phyloP scores from a whole-genome alignment of 1,140 invertebrate genomes.

The Amphibalanus amphitrite region DNA sequence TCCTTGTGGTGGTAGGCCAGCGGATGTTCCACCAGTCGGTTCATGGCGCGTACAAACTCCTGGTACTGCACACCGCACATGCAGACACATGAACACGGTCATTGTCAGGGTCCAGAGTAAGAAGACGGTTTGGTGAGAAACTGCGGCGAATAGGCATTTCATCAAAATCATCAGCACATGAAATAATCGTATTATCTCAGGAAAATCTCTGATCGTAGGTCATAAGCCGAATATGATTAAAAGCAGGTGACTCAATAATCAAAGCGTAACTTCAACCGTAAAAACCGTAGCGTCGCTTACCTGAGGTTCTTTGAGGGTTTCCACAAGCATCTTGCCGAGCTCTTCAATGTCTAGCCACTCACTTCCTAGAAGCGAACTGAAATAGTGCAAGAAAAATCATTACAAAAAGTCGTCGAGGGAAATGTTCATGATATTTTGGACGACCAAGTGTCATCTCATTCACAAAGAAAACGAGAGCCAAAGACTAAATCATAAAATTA shows the following conservation, averaged over 20 bases:
- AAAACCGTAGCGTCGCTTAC: slow-evolving; percentile 29
- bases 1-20: slow-evolving; percentile 39
- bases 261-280: no score
- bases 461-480: neutral
- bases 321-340: slow-evolving; percentile 47
- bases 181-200: no score
- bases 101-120: no score
- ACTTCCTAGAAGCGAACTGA: slow-evolving; percentile 35
- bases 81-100: no score
- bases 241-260: no score
- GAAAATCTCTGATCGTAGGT: no score
- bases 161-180: no score
- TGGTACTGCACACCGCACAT: no score
- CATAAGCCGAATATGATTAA: no score
- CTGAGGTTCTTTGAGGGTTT: slow-evolving; percentile 47
- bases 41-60: slow-evolving; percentile 50
- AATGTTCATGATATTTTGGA: neutral
- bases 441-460: slow-evolving; percentile 6
- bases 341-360: slow-evolving; percentile 49
- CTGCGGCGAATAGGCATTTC: no score
- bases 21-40: slow-evolving; percentile 49
- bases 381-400: slow-evolving; percentile 20
- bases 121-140: no score
- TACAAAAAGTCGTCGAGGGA: neutral
- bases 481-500: no score